These are phyloP conservation scores for Leucania comma DNA, from an alignment of 2,888 invertebrate species.

Conservation along the genomic window DNA sequence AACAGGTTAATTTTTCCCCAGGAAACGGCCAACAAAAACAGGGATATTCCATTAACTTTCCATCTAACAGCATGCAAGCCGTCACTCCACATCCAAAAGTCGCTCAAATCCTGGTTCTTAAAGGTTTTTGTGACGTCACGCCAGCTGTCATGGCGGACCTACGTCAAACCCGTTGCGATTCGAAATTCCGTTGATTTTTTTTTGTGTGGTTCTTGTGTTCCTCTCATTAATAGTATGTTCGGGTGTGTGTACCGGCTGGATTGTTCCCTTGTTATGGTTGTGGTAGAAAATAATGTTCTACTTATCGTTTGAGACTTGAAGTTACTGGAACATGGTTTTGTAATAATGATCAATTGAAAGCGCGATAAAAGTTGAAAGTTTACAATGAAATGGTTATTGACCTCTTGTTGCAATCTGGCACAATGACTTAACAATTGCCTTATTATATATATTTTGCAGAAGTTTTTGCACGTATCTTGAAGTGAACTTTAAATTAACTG, in stretches of 20 bases:
- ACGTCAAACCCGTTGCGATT: conserved; percentile 56
- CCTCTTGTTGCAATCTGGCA: too few relatives aligned
- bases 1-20: conserved; percentile 19
- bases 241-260: neutral
- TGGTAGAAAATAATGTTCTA: neutral
- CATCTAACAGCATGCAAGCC: conserved; percentile 54
- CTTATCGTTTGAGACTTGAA: too few relatives aligned
- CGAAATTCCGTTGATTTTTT: conserved; percentile 60
- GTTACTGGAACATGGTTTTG: too few relatives aligned
- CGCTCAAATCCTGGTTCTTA: conserved; percentile 63
- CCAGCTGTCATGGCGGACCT: conserved; percentile 62
- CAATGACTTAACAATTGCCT: too few relatives aligned
- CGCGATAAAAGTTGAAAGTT: too few relatives aligned
- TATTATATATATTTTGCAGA: too few relatives aligned
- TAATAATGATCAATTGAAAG: too few relatives aligned
- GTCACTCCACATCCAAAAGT: conserved; percentile 59
- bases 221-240: conserved; percentile 45
- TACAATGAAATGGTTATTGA: too few relatives aligned
- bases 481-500: too few relatives aligned
- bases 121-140: conserved; percentile 64
- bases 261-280: neutral
- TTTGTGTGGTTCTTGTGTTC: conserved; percentile 61
- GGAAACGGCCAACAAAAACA: conserved; percentile 23
- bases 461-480: too few relatives aligned
- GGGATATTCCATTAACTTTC: conserved; percentile 50